Percentiles rank a stretch among this genome's conserved stretches.
Evolutionary conservation across 2,113 vertebrate genomes (phyloP).

Genomic region (Tragelaphus strepsiceros): DNA sequence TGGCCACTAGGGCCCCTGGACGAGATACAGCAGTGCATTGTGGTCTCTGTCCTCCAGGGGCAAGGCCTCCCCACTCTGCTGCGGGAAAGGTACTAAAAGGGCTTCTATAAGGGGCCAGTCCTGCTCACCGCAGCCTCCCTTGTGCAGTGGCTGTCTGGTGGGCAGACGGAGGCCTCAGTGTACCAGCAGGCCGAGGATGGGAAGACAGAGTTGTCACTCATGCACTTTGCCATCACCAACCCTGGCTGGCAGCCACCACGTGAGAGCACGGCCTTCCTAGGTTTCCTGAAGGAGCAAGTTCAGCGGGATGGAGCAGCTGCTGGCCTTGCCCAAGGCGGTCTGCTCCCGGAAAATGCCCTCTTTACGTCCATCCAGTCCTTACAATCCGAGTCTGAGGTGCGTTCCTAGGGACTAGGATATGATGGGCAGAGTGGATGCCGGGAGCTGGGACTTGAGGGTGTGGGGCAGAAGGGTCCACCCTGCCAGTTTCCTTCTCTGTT

Average conservation of each 20-base stretch:
- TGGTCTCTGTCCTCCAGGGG: not conserved
- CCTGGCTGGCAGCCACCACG: constrained; percentile 97
- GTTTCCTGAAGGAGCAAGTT: constrained; percentile 95
- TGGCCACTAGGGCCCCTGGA: not conserved
- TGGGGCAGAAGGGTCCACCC: not conserved
- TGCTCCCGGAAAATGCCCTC: constrained; percentile 83
- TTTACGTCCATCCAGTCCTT: constrained; percentile 88
- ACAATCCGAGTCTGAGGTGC: constrained; percentile 91
- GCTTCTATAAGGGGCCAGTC: not conserved
- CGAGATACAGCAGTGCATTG: not conserved
- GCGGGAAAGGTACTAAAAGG: not conserved
- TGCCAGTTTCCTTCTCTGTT: not conserved
- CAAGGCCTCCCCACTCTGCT: not conserved
- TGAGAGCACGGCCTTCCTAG: constrained; percentile 96
- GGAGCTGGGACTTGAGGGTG: not conserved
- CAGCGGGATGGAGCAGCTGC: constrained; percentile 88
- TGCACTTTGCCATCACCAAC: constrained; percentile 99
- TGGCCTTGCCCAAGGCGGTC: constrained; percentile 79
- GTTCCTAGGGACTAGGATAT: not conserved
- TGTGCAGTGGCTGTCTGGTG: constrained; percentile 93
- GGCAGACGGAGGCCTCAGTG: constrained; percentile 96
- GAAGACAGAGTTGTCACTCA: constrained; percentile 97
- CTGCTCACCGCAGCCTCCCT: not conserved
- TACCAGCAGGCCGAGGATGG: constrained; percentile 98
- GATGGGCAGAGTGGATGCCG: not conserved